phyloP scores from a whole-genome alignment of 2,113 vertebrate genomes.

The Rousettus leschenaultii region DNA sequence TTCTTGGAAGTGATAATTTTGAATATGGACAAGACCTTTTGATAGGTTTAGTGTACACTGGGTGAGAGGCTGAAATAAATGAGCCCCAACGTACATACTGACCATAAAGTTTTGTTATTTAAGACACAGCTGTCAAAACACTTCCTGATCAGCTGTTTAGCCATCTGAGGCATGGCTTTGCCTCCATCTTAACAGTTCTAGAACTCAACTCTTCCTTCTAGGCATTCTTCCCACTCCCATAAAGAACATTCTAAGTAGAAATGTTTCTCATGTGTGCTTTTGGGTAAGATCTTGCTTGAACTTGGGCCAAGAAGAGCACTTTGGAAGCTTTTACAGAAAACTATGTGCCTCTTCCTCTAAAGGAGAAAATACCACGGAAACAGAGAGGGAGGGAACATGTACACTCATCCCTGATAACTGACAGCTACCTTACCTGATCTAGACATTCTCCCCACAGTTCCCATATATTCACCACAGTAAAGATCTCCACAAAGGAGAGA shows the following conservation, averaged over 20 bases:
- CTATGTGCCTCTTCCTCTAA: neutral
- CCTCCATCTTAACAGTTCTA: slow-evolving; percentile 8
- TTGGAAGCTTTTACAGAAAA: neutral
- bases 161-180: neutral
- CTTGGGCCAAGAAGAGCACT: neutral
- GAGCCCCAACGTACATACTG: slow-evolving; percentile 5
- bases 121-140: slow-evolving; percentile 43
- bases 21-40: neutral
- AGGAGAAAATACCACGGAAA: slow-evolving; percentile 8
- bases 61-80: slow-evolving; percentile 29
- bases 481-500: neutral
- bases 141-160: neutral
- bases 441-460: neutral
- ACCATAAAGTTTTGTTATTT: neutral
- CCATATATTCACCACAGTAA: neutral
- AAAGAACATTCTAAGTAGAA: slow-evolving; percentile 18
- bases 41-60: neutral
- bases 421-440: neutral
- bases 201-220: slow-evolving; percentile 35
- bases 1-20: slow-evolving; percentile 1
- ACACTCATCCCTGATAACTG: neutral
- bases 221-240: neutral
- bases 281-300: slow-evolving; percentile 23
- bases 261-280: neutral
- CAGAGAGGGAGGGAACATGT: neutral